Base-by-base conservation (phyloP, 2,113 vertebrate genomes). In the Carlito syrichta region DNA sequence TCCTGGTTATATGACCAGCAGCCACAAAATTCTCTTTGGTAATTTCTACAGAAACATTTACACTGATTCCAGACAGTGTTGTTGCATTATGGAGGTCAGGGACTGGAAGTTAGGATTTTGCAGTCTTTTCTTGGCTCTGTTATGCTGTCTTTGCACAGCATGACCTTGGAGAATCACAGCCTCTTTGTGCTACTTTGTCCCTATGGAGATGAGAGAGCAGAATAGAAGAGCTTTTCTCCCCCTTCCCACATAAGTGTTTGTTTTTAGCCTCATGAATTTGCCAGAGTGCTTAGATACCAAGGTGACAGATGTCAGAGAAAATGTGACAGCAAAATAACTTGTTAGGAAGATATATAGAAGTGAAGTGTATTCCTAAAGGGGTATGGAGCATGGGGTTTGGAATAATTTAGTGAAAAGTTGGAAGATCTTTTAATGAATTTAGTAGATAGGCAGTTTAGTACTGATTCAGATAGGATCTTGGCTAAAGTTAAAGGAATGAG, bases 261-360 rank as follows among this genome's bases (percentile, higher is more conserved):
- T 96, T 98, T 96, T 93, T 94, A 97, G 97, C 93, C 63, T 97
- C 76, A 77, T 60, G 89, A 94, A 94, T 97, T 96, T 97, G 76
- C 93, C 87, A 77, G 95, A 95, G 79, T 95, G 91, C 93, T 97
- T 96, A 95, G 95, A 97, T 93, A 97, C 90, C 86, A 97, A 96
- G 89, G 96, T 97, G 97, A 98, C 95, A 97, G 95, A 85, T 6
- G 0, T 95, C 96, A 93, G 91, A 92, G 95, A 89, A 96, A 97
- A 92, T 68, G 81, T 96, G 96, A 97, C 88, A 97, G 86, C 60
- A 96, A 86, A 96, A 86, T 97, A 96, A 94, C 94, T 90, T 97
- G 87, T 78, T 94, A 95, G 71, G 88, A 92, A 97, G 95, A 95
- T 90, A 54, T 81, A 91, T 62, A 94, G 92, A 91, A 92, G 82